Evolutionary conservation across 2,888 invertebrate genomes (phyloP).

Genomic region (Blomia tropicalis): DNA sequence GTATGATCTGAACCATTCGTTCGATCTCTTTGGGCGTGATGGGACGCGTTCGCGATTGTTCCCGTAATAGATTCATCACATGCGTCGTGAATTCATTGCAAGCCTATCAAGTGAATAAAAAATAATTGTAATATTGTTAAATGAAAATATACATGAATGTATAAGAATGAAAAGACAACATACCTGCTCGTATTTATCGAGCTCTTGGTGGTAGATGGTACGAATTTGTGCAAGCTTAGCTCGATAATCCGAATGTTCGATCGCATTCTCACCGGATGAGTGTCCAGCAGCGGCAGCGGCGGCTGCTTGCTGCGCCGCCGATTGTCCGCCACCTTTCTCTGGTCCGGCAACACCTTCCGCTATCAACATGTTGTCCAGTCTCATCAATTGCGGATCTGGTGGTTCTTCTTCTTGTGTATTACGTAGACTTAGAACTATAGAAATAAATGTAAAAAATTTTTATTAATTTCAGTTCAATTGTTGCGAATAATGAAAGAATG

Average conservation of each 20-base stretch:
- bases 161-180: too few relatives aligned
- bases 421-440: conserved; percentile 49
- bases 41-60: conserved; percentile 90
- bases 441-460: conserved; percentile 10
- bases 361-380: conserved; percentile 90
- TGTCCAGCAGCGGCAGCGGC: conserved; percentile 49
- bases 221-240: conserved; percentile 96
- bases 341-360: conserved; percentile 96
- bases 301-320: conserved; percentile 55
- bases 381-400: conserved; percentile 93
- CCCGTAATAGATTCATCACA: conserved; percentile 88
- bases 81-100: conserved; percentile 99
- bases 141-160: background rate
- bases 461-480: conserved; percentile 14
- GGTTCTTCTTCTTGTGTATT: conserved; percentile 97
- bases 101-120: conserved; percentile 44
- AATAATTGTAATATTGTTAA: background rate
- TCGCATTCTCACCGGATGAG: conserved; percentile 75
- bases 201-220: conserved; percentile 94
- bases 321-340: conserved; percentile 58
- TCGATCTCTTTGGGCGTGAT: conserved; percentile 98
- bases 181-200: conserved; percentile 96
- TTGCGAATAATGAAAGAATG: too few relatives aligned
- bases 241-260: conserved; percentile 97
- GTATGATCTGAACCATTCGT: conserved; percentile 95